These are phyloP conservation scores for Archilochus colubris DNA, from an alignment of 2,113 vertebrate species.

Conservation along the genomic window DNA sequence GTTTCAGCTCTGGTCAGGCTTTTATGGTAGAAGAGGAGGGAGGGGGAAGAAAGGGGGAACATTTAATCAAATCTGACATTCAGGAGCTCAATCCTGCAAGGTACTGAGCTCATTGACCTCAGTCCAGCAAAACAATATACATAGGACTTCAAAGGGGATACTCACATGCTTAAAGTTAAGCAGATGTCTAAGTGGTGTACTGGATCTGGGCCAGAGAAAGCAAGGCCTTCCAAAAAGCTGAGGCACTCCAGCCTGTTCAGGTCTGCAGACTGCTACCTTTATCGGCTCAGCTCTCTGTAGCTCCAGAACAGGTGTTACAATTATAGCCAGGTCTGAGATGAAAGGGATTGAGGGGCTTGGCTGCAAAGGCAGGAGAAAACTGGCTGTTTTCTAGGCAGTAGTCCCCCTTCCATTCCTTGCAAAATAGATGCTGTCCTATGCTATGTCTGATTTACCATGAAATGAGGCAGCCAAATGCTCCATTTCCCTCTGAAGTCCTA, in stretches of 20 bases:
- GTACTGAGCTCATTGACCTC: constrained; percentile 68
- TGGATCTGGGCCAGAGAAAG: constrained; percentile 57
- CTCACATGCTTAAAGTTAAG: constrained; percentile 70
- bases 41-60: neutral
- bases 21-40: neutral
- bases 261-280: constrained; percentile 31
- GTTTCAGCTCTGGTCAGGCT: constrained; percentile 30
- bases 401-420: neutral
- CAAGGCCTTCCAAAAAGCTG: constrained; percentile 35
- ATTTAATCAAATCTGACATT: constrained; percentile 69
- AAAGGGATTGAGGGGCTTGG: neutral
- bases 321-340: neutral
- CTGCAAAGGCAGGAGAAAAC: constrained; percentile 1
- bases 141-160: constrained; percentile 65
- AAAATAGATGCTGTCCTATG: neutral
- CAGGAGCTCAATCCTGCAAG: constrained; percentile 65
- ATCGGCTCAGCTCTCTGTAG: neutral
- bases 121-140: constrained; percentile 58
- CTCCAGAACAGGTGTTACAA: constrained; percentile 43
- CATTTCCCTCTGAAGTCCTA: neutral
- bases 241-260: neutral
- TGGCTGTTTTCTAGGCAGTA: neutral
- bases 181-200: constrained; percentile 59
- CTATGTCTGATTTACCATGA: neutral
- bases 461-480: constrained; percentile 33